Conservation (phyloP, 1,140 invertebrate species). For the Drosophila seguyi region DNA sequence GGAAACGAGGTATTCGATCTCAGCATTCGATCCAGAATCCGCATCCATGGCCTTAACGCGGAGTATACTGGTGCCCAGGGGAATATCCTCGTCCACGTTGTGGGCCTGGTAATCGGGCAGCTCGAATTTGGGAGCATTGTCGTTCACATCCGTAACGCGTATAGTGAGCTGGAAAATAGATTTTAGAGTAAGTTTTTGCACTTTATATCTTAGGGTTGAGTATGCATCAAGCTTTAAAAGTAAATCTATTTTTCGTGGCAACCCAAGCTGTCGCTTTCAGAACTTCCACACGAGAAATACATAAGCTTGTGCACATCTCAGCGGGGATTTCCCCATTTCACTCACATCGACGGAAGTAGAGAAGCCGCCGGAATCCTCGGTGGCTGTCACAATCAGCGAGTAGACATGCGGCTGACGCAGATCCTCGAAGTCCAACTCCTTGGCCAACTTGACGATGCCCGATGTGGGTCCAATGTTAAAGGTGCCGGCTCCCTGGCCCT, state of each 20-base stretch:
- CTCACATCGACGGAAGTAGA: conserved; percentile 96
- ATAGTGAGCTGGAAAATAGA: conserved; percentile 90
- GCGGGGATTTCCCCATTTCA: conserved; percentile 26
- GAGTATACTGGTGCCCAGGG: conserved; percentile 94
- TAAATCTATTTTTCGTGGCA: background rate
- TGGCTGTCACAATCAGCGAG: conserved; percentile 95
- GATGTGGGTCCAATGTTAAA: conserved; percentile 97
- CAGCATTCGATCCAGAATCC: conserved; percentile 96
- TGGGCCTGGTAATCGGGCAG: conserved; percentile 97
- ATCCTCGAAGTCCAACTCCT: conserved; percentile 98
- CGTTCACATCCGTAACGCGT: conserved; percentile 96
- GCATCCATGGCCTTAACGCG: conserved; percentile 97
- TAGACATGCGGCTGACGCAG: conserved; percentile 96
- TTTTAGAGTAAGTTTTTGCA: background rate
- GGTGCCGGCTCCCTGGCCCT: conserved; percentile 96
- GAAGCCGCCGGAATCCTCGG: conserved; percentile 97
- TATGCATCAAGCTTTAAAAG: background rate
- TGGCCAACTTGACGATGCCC: conserved; percentile 96
- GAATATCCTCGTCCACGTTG: conserved; percentile 97
- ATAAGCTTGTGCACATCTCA: background rate
- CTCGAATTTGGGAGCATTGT: conserved; percentile 97
- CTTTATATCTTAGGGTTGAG: background rate
- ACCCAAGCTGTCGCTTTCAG: background rate
- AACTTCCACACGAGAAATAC: background rate
- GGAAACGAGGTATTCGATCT: conserved; percentile 96